Percentiles rank a stretch among this genome's conserved stretches.
Evolutionary conservation across 2,113 vertebrate genomes (phyloP).

Genomic region (Ginglymostoma cirratum): DNA sequence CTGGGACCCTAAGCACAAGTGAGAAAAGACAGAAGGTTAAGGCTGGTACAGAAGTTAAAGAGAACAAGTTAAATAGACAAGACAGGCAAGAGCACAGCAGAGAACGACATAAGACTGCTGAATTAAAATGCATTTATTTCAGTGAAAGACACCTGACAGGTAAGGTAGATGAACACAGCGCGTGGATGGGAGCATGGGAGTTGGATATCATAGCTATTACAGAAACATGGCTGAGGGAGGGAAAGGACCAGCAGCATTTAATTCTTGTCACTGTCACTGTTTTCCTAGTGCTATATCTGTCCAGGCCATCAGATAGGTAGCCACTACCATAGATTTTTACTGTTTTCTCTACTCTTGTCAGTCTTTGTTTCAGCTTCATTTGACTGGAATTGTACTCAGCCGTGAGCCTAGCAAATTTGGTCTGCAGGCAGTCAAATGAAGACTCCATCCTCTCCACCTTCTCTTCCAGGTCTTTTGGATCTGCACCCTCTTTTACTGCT

Average conservation of each 20-base stretch:
- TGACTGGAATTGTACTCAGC: slow-evolving; percentile 72
- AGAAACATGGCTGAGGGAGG: too few relatives aligned
- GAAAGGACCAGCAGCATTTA: slow-evolving; percentile 43
- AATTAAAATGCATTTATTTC: too few relatives aligned
- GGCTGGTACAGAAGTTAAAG: too few relatives aligned
- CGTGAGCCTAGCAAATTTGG: slow-evolving; percentile 76
- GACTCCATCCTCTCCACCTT: slow-evolving; percentile 69
- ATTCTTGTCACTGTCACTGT: slow-evolving; percentile 50
- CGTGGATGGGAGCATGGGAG: too few relatives aligned
- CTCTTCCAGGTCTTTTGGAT: slow-evolving; percentile 81
- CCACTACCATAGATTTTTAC: slow-evolving; percentile 61
- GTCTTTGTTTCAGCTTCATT: slow-evolving; percentile 76
- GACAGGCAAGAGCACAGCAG: too few relatives aligned
- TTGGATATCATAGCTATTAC: too few relatives aligned
- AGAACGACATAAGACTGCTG: too few relatives aligned
- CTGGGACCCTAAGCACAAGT: too few relatives aligned
- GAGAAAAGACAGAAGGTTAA: too few relatives aligned
- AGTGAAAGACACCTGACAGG: too few relatives aligned
- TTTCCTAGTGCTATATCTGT: slow-evolving; percentile 44
- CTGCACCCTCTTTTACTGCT: slow-evolving; percentile 64
- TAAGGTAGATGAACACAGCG: too few relatives aligned
- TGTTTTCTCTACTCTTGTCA: slow-evolving; percentile 71
- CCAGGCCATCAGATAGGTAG: slow-evolving; percentile 55
- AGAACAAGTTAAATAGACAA: too few relatives aligned
- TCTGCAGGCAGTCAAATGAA: slow-evolving; percentile 73